These are phyloP conservation scores for Argyra leucocephala DNA, from an alignment of 2,888 invertebrate species.

Conservation along the genomic window DNA sequence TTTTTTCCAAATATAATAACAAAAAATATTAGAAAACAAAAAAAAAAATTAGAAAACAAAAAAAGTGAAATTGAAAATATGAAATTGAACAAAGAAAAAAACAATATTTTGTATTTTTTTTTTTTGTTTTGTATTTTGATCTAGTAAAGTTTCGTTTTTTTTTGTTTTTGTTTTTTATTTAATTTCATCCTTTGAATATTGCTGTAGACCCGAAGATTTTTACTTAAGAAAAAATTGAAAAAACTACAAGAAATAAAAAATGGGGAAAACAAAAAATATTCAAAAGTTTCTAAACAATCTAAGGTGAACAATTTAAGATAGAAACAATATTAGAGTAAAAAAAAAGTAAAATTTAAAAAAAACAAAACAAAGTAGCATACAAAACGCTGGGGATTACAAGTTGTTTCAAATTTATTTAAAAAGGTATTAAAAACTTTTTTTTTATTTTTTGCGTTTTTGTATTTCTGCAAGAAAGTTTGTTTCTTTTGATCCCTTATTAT, in stretches of 20 bases:
- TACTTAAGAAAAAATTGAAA: background rate
- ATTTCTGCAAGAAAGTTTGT: background rate
- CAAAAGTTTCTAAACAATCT: constrained; percentile 3
- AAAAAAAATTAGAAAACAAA: no score
- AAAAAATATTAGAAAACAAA: background rate
- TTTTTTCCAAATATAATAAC: background rate
- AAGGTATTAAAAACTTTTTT: background rate
- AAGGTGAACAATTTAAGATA: background rate
- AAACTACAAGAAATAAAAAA: background rate
- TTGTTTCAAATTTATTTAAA: constrained; percentile 6
- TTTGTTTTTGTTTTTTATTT: no score
- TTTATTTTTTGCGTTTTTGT: background rate
- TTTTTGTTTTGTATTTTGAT: no score
- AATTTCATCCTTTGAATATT: no score
- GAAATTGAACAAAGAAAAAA: no score
- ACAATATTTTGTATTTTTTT: no score
- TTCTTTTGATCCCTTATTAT: constrained; percentile 2
- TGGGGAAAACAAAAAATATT: background rate
- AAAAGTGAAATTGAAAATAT: no score
- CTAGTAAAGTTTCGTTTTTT: no score
- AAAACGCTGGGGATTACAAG: background rate
- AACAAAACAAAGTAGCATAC: background rate
- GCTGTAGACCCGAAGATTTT: background rate
- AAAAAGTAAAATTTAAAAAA: background rate
- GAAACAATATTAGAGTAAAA: no score